Percentiles rank a stretch among this genome's conserved stretches.
Conservation (phyloP, 2,797 vertebrate species). For the Sebastes alutus region DNA sequence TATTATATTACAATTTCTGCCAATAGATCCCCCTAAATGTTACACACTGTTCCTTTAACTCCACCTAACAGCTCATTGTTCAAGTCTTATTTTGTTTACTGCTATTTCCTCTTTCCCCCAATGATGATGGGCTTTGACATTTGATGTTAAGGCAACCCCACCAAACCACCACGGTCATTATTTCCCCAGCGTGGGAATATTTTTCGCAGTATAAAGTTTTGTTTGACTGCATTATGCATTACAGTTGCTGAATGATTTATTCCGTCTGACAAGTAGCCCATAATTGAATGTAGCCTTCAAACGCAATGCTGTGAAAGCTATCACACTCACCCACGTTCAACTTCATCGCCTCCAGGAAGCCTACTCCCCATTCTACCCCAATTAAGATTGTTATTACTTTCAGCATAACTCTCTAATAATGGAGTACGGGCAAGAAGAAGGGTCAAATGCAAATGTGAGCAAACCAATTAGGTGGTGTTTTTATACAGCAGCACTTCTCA, state of each 20-base stretch:
- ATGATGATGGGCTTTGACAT: conserved; percentile 43
- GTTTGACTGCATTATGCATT: conserved; percentile 67
- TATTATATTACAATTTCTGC: not conserved
- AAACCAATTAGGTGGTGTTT: conserved; percentile 61
- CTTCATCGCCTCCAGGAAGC: conserved; percentile 56
- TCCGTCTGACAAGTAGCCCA: conserved; percentile 64
- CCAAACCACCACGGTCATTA: conserved; percentile 42
- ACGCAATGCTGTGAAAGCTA: conserved; percentile 57
- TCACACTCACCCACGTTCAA: conserved; percentile 60
- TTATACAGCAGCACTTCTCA: not conserved
- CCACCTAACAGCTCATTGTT: not conserved
- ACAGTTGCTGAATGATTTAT: conserved; percentile 70
- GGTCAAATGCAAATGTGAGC: conserved; percentile 52
- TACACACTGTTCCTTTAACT: not conserved
- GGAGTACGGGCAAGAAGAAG: conserved; percentile 33
- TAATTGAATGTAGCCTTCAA: conserved; percentile 73
- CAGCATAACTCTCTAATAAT: conserved; percentile 57
- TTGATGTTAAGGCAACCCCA: conserved; percentile 18
- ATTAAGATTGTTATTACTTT: conserved; percentile 62
- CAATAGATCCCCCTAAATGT: not conserved
- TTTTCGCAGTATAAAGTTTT: conserved; percentile 52
- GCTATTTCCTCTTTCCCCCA: not conserved
- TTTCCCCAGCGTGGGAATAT: conserved; percentile 25
- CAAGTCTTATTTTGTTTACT: conserved; percentile 12
- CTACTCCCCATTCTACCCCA: conserved; percentile 48